Evolutionary conservation across 2,888 invertebrate species (phyloP), one percentile per base, ranked within the genome.

Genomic region (Standfussiana lucernea): DNA sequence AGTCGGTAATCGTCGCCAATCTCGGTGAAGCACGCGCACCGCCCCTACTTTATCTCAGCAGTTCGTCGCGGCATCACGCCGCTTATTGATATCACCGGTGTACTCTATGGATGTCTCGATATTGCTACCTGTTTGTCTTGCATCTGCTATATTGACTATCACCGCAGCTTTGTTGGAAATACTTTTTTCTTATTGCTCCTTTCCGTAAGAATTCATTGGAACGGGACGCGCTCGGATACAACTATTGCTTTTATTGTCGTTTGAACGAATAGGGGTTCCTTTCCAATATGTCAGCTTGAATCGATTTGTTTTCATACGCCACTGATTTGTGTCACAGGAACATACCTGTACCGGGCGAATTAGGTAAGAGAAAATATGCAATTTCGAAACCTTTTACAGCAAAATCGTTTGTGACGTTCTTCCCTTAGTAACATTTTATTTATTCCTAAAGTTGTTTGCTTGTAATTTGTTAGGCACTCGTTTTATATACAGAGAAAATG

Each of bases 111-210:
- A 83, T 83, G 83, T 91, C 89, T 90, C 90, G 91, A 93, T 95
- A 95, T 95, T 94, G 93, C 91, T 92, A 93, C 93, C 93, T 94
- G 94, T 94, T 94, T 95, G 93, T 94, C 92, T 95, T 92, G 89
- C 92, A 92, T 90, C 92, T 89, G 86, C 89, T 90, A 92, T 93
- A 93, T 94, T 93, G 93, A 90, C 91, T 90, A 91, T 91, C 90
- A 87, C 90, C 89, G 87, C 89, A 89, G 87, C 87, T 85, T 89
- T 91, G 90, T 91, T 90, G 89, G 89, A 28, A 89, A 90, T 89
- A 86, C 75, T 92, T 91, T 92, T 93, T 93, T 92, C 90, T 91
- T 93, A 93, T 94, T 94, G 91, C 91, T 86, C 83, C 85, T 90
- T 87, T 89, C 90, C 87, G 90, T 89, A 90, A 90, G 89, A 87